A percentile compares a stretch with the other conserved stretches of the same genome.
These are phyloP conservation scores for Paedocypris sp. DNA, from an alignment of 2,113 vertebrate species.

Conservation along the genomic window DNA sequence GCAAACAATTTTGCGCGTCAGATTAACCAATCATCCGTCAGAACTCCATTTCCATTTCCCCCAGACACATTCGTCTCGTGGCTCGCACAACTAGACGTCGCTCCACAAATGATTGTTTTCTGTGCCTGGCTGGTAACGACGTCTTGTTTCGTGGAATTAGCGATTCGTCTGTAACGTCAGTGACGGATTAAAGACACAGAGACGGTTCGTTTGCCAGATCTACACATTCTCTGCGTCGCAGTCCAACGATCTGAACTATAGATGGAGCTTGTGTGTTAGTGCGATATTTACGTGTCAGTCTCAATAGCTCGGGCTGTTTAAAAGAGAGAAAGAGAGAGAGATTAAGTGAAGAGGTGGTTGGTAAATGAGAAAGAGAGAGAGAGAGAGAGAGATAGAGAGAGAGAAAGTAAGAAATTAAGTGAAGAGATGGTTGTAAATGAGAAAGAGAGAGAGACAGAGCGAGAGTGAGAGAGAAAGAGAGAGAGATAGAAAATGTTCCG, in stretches of 20 bases:
- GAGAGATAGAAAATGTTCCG: too few relatives aligned
- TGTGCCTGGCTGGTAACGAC: conserved; percentile 12
- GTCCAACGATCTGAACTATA: conserved; percentile 1
- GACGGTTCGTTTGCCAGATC: not conserved
- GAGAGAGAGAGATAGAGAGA: too few relatives aligned
- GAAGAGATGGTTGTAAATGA: too few relatives aligned
- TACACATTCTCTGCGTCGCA: conserved; percentile 8
- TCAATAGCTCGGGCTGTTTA: too few relatives aligned
- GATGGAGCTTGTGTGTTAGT: not conserved
- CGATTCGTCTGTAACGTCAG: conserved; percentile 12
- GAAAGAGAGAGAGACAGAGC: too few relatives aligned
- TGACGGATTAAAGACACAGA: conserved; percentile 21
- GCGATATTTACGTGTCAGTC: not conserved
- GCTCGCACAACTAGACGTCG: conserved; percentile 23
- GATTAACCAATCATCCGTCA: conserved; percentile 32
- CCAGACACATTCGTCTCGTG: conserved; percentile 29
- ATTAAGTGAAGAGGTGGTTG: too few relatives aligned
- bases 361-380: too few relatives aligned
- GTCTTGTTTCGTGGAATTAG: conserved; percentile 10
- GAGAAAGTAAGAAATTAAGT: too few relatives aligned
- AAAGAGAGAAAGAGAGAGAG: too few relatives aligned
- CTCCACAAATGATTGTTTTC: conserved; percentile 29
- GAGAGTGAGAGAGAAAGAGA: too few relatives aligned
- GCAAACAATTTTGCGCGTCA: conserved; percentile 23
- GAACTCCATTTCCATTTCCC: conserved; percentile 29